Base-by-base conservation (phyloP, 1,140 invertebrate genomes). In the Drosophila athabasca region DNA sequence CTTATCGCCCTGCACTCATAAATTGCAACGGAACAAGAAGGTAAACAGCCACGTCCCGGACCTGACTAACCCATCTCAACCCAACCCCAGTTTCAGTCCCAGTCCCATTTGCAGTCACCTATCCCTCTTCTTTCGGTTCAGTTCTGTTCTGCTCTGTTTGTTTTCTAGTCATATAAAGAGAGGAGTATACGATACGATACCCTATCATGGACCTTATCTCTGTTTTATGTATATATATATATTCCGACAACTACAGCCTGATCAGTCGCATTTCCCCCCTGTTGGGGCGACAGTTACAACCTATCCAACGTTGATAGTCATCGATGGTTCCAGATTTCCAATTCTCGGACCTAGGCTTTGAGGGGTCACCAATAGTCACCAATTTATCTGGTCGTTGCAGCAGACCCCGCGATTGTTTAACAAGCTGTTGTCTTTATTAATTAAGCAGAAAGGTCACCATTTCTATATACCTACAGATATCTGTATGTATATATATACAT, bases 361-460 rank as follows among this genome's bases (percentile, higher is more conserved):
- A 19, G 17, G 19, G 31, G 35, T 66, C 45, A 41, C 31, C 46
- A 45, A 49, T 15, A 26, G 43, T 60, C 19, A 66, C n/a, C n/a
- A n/a, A n/a, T 49, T 74, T 76, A 77, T 79, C 68, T 64, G 62
- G 49, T 41, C 67, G 29, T 7, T 43, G 31, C 45, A 58, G 49
- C 44, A 59, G 49, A 35, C 41, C 62, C 31, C 43, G 67, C 64
- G 50, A 69, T 76, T 90, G 82, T 90, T 90, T 90, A 74, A 79
- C 72, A 76, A 90, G 85, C 87, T 75, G 81, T 85, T 90, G 87
- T 90, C 55, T 59, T 71, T 75, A 90, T 90, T 90, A 90, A 90
- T 90, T 90, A 90, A 90, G 67, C 75, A 68, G 61, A 78, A 88
- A 85, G 83, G 83, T 88, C 82, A 78, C 74, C 35, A 75, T 74